Conservation (phyloP, 37 sponge, comb jelly and placozoan genomes). For the Chondrilla cf. caribensis region DNA sequence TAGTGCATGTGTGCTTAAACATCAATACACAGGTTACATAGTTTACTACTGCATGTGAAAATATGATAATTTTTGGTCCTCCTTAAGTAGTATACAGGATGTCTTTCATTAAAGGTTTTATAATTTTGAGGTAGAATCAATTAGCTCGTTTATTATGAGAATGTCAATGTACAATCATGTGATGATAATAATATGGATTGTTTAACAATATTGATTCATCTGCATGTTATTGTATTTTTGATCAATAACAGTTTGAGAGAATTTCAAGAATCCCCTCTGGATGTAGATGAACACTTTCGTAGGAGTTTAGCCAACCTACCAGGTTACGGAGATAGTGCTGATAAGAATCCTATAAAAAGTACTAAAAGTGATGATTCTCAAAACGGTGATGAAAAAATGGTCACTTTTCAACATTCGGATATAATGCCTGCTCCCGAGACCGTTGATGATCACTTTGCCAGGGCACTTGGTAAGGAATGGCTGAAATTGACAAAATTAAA, state of each 20-base stretch:
- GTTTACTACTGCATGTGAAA: too few species aligned
- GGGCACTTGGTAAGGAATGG: constrained; percentile 28
- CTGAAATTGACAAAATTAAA: background rate
- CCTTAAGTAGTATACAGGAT: too few species aligned
- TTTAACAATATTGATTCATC: too few species aligned
- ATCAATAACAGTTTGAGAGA: background rate
- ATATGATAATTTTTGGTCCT: too few species aligned
- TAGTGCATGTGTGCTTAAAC: too few species aligned
- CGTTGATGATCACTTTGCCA: constrained; percentile 19
- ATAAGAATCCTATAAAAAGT: background rate
- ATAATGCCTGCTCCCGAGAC: constrained; percentile 18
- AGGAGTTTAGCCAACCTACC: constrained; percentile 17
- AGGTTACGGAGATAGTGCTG: background rate
- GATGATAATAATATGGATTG: too few species aligned
- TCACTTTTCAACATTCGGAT: background rate
- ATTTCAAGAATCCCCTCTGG: constrained; percentile 1
- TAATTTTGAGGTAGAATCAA: too few species aligned
- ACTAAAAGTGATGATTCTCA: background rate
- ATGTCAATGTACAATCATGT: too few species aligned
- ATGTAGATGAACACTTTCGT: constrained; percentile 24
- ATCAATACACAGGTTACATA: too few species aligned
- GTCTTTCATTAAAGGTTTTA: too few species aligned
- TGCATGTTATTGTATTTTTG: too few species aligned
- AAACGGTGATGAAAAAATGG: background rate
- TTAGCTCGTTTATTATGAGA: too few species aligned